These are phyloP conservation scores for Coccyzus lansbergi DNA, from an alignment of 2,797 vertebrate genomes.

Conservation along the genomic window DNA sequence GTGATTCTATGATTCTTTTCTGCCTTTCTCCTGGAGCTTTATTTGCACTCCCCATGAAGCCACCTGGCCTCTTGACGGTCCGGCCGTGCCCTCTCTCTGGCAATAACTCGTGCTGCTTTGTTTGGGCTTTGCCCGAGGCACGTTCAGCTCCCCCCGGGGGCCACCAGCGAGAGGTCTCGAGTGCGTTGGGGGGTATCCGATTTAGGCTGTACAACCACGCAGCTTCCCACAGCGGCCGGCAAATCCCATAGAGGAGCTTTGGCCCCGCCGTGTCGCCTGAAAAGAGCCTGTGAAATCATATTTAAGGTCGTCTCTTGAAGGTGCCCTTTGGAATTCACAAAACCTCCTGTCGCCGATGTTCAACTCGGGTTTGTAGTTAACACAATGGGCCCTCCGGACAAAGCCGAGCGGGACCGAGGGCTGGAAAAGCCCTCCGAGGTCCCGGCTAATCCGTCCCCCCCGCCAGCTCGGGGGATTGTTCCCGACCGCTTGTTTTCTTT, in stretches of 20 bases:
- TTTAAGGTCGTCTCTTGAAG: conserved; percentile 4
- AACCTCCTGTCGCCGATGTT: conserved; percentile 8
- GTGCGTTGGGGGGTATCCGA: background rate
- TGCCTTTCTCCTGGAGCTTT: background rate
- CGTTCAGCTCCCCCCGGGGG: background rate
- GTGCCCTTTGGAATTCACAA: conserved; percentile 7
- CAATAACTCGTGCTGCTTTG: background rate
- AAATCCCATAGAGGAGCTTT: background rate
- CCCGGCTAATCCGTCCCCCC: conserved; percentile 62
- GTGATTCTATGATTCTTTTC: background rate
- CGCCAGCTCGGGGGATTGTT: conserved; percentile 49
- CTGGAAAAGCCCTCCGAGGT: conserved; percentile 63
- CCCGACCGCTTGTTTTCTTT: conserved; percentile 58
- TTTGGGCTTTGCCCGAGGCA: background rate
- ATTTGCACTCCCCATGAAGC: background rate
- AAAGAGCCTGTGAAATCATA: conserved; percentile 36
- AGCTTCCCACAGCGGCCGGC: background rate
- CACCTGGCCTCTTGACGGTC: background rate
- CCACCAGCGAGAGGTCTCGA: background rate
- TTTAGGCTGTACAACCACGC: background rate
- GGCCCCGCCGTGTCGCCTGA: background rate
- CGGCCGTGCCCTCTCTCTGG: fast-evolving
- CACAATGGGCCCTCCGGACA: conserved; percentile 35
- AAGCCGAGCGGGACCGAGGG: conserved; percentile 11
- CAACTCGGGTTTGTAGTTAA: conserved; percentile 24